A percentile compares a stretch with the other conserved stretches of the same genome.
These are phyloP conservation scores for Pandemis corylana DNA, from an alignment of 2,888 invertebrate genomes.

Conservation along the genomic window DNA sequence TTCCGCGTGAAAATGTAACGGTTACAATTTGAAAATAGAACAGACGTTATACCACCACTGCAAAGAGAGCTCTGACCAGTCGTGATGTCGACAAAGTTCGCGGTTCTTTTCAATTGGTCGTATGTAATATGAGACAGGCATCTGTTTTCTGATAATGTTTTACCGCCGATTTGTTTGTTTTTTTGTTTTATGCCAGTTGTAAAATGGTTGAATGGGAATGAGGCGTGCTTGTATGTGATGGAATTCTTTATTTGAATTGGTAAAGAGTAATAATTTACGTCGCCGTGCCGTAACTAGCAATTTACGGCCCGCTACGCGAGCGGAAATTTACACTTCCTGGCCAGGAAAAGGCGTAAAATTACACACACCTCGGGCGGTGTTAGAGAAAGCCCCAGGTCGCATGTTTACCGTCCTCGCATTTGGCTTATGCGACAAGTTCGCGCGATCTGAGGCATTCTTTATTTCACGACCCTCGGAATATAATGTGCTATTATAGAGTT, in stretches of 20 bases:
- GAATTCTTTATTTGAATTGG: neutral
- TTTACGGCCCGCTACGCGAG: too few species aligned
- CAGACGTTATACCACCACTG: conserved; percentile 33
- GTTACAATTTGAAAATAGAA: conserved; percentile 46
- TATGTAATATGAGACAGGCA: conserved; percentile 44
- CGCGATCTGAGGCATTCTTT: too few species aligned
- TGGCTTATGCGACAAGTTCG: too few species aligned
- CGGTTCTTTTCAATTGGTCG: conserved; percentile 10
- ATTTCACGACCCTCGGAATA: too few species aligned
- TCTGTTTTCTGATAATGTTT: conserved; percentile 51
- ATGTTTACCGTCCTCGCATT: too few species aligned
- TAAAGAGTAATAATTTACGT: neutral
- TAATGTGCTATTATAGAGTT: too few species aligned
- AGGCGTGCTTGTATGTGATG: neutral
- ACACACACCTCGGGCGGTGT: too few species aligned
- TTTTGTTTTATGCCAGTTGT: conserved; percentile 39
- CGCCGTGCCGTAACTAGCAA: too few species aligned
- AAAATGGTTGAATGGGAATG: conserved; percentile 31
- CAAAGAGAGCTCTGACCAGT: conserved; percentile 1
- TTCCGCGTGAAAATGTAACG: conserved; percentile 48
- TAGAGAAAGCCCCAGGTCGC: too few species aligned
- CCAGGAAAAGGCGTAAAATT: too few species aligned
- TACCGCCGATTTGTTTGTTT: conserved; percentile 48
- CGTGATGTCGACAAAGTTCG: neutral
- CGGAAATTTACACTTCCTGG: too few species aligned